These are phyloP conservation scores for Cryptocephalus moraei DNA, from an alignment of 2,888 invertebrate genomes.

Conservation along the genomic window DNA sequence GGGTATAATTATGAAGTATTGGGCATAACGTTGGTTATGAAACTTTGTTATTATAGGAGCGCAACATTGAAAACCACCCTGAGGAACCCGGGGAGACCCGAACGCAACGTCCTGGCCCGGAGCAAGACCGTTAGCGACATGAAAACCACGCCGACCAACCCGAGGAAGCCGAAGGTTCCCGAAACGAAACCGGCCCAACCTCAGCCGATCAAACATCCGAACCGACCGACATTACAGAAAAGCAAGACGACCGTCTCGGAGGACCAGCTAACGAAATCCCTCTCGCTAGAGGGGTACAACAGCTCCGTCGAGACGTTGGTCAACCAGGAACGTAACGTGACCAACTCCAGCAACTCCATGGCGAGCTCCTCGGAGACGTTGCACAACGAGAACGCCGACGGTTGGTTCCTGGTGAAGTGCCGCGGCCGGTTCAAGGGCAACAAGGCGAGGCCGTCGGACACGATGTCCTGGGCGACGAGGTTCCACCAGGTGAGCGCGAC, in stretches of 20 bases:
- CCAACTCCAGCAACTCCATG: conserved; percentile 31
- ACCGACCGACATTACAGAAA: conserved; percentile 13
- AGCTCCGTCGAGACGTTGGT: conserved; percentile 36
- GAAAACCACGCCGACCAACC: conserved; percentile 18
- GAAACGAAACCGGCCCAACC: not conserved
- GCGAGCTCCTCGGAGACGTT: conserved; percentile 50
- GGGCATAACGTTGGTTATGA: too few relatives aligned
- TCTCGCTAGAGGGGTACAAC: conserved; percentile 24
- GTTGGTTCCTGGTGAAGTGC: conserved; percentile 85
- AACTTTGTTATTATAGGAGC: too few relatives aligned
- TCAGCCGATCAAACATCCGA: not conserved
- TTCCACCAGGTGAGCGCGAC: conserved; percentile 78
- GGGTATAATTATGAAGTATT: too few relatives aligned
- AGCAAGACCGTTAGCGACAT: conserved; percentile 38
- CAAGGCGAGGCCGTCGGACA: conserved; percentile 39
- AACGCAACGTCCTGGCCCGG: conserved; percentile 21
- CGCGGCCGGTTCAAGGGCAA: conserved; percentile 46
- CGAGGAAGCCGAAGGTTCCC: conserved; percentile 4
- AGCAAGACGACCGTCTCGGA: conserved; percentile 25
- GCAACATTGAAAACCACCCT: too few relatives aligned
- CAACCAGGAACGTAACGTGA: conserved; percentile 27
- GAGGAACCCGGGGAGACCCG: conserved; percentile 13
- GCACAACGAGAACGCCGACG: conserved; percentile 53
- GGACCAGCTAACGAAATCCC: conserved; percentile 21
- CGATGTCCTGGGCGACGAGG: conserved; percentile 54